Percentiles rank a stretch among this genome's conserved stretches.
These are phyloP conservation scores for Drosophila setifemur DNA, from an alignment of 1,140 invertebrate genomes.

Conservation along the genomic window DNA sequence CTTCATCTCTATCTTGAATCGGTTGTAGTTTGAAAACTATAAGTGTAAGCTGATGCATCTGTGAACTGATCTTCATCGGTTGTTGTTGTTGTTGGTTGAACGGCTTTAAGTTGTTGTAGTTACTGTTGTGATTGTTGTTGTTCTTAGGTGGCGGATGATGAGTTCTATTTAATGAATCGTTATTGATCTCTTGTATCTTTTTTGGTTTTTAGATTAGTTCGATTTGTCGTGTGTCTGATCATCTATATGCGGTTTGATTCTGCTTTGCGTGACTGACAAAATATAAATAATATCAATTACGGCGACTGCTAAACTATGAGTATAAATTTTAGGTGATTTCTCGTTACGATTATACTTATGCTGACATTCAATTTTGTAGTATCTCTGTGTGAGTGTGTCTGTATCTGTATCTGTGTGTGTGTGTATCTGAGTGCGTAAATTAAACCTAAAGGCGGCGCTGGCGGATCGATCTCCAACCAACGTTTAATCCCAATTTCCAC, in stretches of 20 bases:
- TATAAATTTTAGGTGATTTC: constrained; percentile 62
- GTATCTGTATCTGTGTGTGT: constrained; percentile 36
- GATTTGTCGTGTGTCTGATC: constrained; percentile 48
- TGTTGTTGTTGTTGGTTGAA: constrained; percentile 51
- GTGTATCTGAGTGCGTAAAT: constrained; percentile 56
- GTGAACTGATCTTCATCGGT: constrained; percentile 40
- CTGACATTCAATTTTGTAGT: constrained; percentile 53
- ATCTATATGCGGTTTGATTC: constrained; percentile 50
- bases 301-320: constrained; percentile 72
- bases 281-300: constrained; percentile 70
- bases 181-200: constrained; percentile 39
- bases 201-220: constrained; percentile 62
- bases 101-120: constrained; percentile 58
- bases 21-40: constrained; percentile 33
- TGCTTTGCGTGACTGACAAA: constrained; percentile 55
- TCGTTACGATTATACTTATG: constrained; percentile 62
- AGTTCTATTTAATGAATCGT: constrained; percentile 47
- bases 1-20: background rate
- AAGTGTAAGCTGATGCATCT: constrained; percentile 42
- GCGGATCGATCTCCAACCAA: constrained; percentile 49
- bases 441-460: constrained; percentile 61
- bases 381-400: constrained; percentile 27
- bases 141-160: constrained; percentile 55
- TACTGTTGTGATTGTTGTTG: constrained; percentile 41
- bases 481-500: constrained; percentile 38